phyloP scores from a whole-genome alignment of 2,797 vertebrate genomes.

The Xenentodon cancila region DNA sequence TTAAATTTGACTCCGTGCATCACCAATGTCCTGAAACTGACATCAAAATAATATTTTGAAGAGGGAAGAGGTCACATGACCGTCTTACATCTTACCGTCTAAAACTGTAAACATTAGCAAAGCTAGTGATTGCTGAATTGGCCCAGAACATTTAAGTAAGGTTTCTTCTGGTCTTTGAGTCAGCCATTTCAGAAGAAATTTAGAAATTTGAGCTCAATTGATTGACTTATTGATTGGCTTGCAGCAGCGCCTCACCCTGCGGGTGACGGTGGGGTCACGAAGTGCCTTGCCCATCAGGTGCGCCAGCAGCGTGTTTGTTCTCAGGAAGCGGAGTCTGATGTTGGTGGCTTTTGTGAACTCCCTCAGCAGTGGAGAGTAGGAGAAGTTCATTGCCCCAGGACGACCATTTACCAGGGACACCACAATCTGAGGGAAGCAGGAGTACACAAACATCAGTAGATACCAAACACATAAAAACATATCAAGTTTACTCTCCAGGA shows the following conservation, averaged over 20 bases:
- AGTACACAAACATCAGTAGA: neutral
- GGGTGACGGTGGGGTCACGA: conserved; percentile 94
- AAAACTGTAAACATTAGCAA: too few relatives aligned
- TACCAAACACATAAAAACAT: neutral
- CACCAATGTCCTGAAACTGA: too few relatives aligned
- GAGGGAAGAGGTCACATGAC: too few relatives aligned
- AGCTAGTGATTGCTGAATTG: too few relatives aligned
- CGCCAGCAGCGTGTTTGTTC: conserved; percentile 95
- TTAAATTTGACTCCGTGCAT: too few relatives aligned
- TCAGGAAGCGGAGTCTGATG: conserved; percentile 92
- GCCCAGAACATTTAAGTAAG: too few relatives aligned
- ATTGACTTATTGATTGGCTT: neutral
- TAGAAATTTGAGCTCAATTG: neutral
- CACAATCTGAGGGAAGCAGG: conserved; percentile 82
- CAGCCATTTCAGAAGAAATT: too few relatives aligned
- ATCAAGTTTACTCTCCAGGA: neutral
- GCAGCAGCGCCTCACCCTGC: conserved; percentile 82
- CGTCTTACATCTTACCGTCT: too few relatives aligned
- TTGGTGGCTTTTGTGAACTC: conserved; percentile 98
- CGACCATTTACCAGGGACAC: conserved; percentile 96
- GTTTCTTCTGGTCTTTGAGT: too few relatives aligned
- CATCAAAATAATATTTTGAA: too few relatives aligned
- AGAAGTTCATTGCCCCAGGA: conserved; percentile 96
- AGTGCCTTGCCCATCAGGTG: conserved; percentile 98
- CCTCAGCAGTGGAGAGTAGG: conserved; percentile 92